Evolutionary conservation across 2,797 vertebrate genomes (phyloP).

Genomic region (Siniperca scherzeri): DNA sequence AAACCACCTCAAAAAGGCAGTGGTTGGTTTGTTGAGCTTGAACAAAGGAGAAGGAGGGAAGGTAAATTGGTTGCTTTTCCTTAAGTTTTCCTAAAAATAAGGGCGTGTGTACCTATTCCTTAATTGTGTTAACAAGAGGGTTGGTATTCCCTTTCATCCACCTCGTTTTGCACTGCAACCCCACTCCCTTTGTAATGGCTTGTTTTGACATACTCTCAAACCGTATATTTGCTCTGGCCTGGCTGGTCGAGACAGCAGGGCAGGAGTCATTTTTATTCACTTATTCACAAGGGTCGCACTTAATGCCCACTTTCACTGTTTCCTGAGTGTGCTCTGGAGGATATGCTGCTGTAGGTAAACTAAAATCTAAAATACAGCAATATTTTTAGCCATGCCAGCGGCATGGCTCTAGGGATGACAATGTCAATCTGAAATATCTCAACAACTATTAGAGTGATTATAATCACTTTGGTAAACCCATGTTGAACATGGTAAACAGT

Average conservation of each 20-base stretch:
- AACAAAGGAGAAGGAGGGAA: slow-evolving; percentile 34
- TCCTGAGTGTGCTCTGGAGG: slow-evolving; percentile 35
- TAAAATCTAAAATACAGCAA: slow-evolving; percentile 21
- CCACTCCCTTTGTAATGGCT: slow-evolving; percentile 50
- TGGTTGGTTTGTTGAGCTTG: slow-evolving; percentile 11
- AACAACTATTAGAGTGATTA: background rate
- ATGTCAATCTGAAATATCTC: slow-evolving; percentile 16
- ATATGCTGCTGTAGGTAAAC: slow-evolving; percentile 45
- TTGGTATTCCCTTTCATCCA: slow-evolving; percentile 54
- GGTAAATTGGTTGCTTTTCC: slow-evolving; percentile 43
- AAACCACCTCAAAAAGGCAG: slow-evolving; percentile 19
- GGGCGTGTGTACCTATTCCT: slow-evolving; percentile 30
- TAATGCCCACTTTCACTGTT: slow-evolving; percentile 40
- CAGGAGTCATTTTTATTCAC: slow-evolving; percentile 42
- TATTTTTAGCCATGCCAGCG: background rate
- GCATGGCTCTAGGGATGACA: background rate
- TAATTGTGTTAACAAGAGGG: slow-evolving; percentile 48
- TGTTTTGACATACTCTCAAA: slow-evolving; percentile 52
- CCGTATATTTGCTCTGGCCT: slow-evolving; percentile 33
- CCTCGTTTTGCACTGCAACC: slow-evolving; percentile 24
- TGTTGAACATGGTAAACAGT: background rate
- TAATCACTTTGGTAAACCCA: too few relatives aligned
- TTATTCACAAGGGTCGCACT: slow-evolving; percentile 22
- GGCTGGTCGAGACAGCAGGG: background rate
- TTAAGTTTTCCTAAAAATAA: slow-evolving; percentile 52